Evolutionary conservation across 2,888 invertebrate genomes (phyloP).

Genomic region (Poecilobothrus nobilitatus): DNA sequence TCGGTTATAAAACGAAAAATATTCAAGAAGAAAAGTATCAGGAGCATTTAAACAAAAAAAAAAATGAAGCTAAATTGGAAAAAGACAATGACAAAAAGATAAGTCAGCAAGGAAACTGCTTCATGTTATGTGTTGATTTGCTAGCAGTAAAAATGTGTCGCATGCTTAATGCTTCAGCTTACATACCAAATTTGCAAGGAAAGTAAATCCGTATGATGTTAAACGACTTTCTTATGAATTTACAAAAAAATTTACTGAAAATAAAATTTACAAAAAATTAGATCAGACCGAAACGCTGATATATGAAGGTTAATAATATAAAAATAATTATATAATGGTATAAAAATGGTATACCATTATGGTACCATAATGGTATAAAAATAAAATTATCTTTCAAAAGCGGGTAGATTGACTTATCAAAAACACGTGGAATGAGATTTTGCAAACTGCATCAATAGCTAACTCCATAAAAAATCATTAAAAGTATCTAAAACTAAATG

Average conservation of each 20-base stretch:
- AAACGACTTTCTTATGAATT: not conserved
- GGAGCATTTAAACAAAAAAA: not conserved
- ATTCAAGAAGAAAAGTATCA: not conserved
- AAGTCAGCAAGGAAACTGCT: not conserved
- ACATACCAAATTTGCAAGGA: slow-evolving; percentile 10
- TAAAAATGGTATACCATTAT: no score
- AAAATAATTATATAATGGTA: slow-evolving; percentile 9
- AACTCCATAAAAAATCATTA: no score
- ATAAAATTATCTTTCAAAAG: slow-evolving; percentile 3
- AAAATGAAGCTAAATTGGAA: not conserved
- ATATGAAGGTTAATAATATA: not conserved
- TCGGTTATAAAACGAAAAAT: not conserved
- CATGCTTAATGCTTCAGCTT: slow-evolving; percentile 15
- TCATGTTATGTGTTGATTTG: slow-evolving; percentile 11
- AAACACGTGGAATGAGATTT: no score
- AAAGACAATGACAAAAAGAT: not conserved
- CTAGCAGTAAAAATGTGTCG: slow-evolving; percentile 19
- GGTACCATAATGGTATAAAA: slow-evolving; percentile 2
- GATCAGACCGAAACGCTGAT: not conserved
- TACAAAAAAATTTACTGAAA: not conserved
- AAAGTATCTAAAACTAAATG: no score
- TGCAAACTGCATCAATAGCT: no score
- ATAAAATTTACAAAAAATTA: not conserved
- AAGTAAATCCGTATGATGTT: slow-evolving; percentile 14
- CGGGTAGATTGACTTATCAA: no score